Evolutionary conservation across 1,140 invertebrate genomes (phyloP), one percentile per base, ranked within the genome.

Genomic region (Brachionus manjavacas): DNA sequence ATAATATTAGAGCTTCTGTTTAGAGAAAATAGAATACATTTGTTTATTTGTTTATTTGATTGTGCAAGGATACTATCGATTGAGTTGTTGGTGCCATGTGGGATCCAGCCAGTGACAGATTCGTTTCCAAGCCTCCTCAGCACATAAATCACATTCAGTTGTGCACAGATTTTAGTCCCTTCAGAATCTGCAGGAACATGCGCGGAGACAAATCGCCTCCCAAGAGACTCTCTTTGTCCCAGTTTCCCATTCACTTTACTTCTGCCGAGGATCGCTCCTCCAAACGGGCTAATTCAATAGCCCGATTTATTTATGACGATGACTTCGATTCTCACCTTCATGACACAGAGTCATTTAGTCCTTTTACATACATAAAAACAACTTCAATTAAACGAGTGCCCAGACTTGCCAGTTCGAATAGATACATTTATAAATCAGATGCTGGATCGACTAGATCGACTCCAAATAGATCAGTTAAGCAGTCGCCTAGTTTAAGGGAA

Each of bases 331-430:
- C 16, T 39, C 25, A 72, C n/a, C 41, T 72, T 72, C 11, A 31
- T 68, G 14, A 14, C 25, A 41, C 35, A 3, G 68, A 72, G 6
- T 23, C 31, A n/a, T 16, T 11, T 41, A 76, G 72, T 49, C 72
- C 72, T 4, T 76, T 76, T 46, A 76, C 72, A 12, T 76, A 76
- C 25, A 76, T 76, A 14, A 76, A 76, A 76, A 76, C 72, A 76
- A 76, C 72, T 20, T 76, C 72, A 14, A 76, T 76, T 23, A 76
- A 49, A 76, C 72, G 72, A 46, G 39, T 28, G 4, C 72, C 72
- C 41, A 46, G 20, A 49, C 46, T 49, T n/a, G 23, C 72, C 41
- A 76, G 14, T 39, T 43, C 70, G 4, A 74, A 74, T 43, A 28
- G 52, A 60, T 60, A 60, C 52, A 60, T 60, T 20, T 60, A 60